A percentile compares a stretch with the other conserved stretches of the same genome.
Evolutionary conservation across 2,888 invertebrate species (phyloP).

Genomic region (Amiota minor): DNA sequence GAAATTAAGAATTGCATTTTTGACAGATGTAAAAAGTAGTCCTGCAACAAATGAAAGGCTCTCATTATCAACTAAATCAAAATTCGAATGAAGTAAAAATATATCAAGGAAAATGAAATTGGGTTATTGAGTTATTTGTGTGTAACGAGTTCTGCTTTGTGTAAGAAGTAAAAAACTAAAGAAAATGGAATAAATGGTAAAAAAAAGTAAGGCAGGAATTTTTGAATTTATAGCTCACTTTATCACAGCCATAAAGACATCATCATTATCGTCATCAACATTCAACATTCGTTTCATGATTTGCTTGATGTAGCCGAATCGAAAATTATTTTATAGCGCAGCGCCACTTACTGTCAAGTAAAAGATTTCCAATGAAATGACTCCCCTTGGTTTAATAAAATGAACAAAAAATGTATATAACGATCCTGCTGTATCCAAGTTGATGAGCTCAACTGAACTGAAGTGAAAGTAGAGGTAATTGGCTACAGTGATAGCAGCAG

Average conservation of each 20-base stretch:
- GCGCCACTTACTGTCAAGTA: constrained; percentile 19
- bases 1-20: too few relatives aligned
- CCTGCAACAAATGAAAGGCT: too few relatives aligned
- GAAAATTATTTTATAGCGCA: constrained; percentile 3
- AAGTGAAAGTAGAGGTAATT: too few relatives aligned
- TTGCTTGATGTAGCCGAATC: not conserved
- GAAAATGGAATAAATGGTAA: not conserved
- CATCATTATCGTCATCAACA: constrained; percentile 3
- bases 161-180: not conserved
- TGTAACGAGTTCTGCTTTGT: not conserved
- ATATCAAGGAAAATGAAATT: not conserved
- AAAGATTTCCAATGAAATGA: constrained; percentile 14
- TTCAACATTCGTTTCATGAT: not conserved
- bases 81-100: not conserved
- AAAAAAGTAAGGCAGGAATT: not conserved
- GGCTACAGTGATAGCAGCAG: not conserved
- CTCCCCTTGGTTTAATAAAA: constrained; percentile 12
- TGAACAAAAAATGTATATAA: not conserved
- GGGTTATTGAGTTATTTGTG: not conserved
- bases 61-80: too few relatives aligned
- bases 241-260: not conserved
- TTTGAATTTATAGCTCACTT: not conserved
- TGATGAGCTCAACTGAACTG: too few relatives aligned
- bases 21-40: too few relatives aligned
- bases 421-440: too few relatives aligned